A percentile compares a stretch with the other conserved stretches of the same genome.
phyloP scores from a whole-genome alignment of 2,797 vertebrate genomes.

The Amphiprion clarkii region DNA sequence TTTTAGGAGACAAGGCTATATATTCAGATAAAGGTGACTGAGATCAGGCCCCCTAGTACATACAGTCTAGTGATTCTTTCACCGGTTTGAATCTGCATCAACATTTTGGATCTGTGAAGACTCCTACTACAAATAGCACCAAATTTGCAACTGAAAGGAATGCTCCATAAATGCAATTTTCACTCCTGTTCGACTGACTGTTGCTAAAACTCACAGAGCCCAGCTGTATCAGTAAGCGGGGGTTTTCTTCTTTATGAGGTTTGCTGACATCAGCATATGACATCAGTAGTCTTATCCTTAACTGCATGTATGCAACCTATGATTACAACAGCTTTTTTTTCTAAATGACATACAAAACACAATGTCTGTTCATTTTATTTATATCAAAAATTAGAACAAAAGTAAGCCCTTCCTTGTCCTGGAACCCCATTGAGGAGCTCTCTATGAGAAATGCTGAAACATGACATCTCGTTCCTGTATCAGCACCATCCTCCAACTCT shows the following conservation, averaged over 20 bases:
- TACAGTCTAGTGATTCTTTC: no score
- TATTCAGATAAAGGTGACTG: conserved; percentile 16
- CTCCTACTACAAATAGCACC: no score
- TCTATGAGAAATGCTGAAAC: conserved; percentile 46
- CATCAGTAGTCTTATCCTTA: neutral
- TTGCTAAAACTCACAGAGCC: neutral
- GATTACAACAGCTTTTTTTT: neutral
- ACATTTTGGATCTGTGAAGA: neutral
- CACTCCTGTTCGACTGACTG: neutral
- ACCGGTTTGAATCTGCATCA: no score
- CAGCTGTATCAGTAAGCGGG: neutral
- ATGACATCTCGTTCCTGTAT: conserved; percentile 7
- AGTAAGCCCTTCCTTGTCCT: neutral
- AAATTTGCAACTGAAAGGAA: neutral
- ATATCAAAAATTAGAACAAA: neutral
- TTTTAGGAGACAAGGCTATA: neutral
- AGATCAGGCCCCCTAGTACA: neutral
- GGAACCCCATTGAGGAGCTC: neutral
- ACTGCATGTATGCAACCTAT: neutral
- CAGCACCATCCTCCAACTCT: conserved; percentile 39
- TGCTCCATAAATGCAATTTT: neutral
- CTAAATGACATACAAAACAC: neutral
- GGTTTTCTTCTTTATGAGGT: neutral
- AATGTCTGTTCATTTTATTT: neutral
- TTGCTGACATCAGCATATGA: neutral